phyloP scores from a whole-genome alignment of 2,113 vertebrate species.

The Gobiocypris rarus region DNA sequence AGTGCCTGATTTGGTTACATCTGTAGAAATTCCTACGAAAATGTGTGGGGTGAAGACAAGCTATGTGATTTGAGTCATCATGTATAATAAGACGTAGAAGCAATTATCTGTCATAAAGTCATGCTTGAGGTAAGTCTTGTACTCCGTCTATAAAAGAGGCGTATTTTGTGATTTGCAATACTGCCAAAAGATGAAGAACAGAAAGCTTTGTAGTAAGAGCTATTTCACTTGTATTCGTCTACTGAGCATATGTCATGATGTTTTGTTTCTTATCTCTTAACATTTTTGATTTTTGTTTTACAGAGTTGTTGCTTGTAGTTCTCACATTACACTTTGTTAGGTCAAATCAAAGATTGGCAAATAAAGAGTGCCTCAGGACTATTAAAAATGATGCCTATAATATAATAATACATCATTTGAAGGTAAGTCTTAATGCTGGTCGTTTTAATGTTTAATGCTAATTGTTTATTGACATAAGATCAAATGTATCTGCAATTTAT shows the following conservation, averaged over 20 bases:
- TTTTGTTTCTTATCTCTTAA: not conserved
- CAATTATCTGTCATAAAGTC: not conserved
- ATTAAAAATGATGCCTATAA: rapidly evolving
- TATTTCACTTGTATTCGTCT: not conserved
- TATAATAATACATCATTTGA: not conserved
- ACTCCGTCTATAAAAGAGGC: constrained; percentile 34
- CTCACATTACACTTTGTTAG: not conserved
- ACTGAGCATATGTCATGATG: not conserved
- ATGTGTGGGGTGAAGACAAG: not conserved
- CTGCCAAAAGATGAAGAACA: constrained; percentile 25
- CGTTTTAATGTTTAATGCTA: not conserved
- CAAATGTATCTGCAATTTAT: not conserved
- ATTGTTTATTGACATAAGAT: not conserved
- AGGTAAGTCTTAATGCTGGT: constrained; percentile 16
- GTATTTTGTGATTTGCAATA: not conserved
- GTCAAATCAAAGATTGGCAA: not conserved
- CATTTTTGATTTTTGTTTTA: constrained; percentile 2
- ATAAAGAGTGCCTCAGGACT: not conserved
- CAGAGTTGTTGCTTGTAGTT: constrained; percentile 21
- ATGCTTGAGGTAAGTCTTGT: not conserved
- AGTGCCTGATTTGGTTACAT: not conserved
- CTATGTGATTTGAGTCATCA: constrained; percentile 42
- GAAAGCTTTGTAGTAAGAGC: constrained; percentile 43
- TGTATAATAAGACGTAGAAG: constrained; percentile 9
- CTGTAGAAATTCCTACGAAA: not conserved